Base-by-base conservation (phyloP, 2,888 invertebrate genomes). In the Ectemnius continuus region DNA sequence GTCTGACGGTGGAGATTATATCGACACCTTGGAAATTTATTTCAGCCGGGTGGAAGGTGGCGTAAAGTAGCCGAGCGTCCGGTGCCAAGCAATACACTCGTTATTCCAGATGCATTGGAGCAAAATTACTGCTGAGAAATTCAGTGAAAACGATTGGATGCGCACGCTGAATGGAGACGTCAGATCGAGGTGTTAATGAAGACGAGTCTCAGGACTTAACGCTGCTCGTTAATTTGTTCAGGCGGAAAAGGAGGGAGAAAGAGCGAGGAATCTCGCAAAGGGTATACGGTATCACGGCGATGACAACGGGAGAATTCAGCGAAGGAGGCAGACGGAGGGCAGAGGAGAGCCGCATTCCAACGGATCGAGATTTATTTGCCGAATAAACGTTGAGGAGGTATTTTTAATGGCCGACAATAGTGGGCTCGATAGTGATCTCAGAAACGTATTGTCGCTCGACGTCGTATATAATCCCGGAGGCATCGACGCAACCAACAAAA, bases 371-470 rank as follows among this genome's bases (percentile, higher is more conserved):
- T 85, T 83, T 84, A 87, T 87, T 87, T 85, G 85, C 82, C 84
- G 84, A 85, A 87, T 86, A 84, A 87, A 87, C 82, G 85, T 86
- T 85, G 85, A 84, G 80, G 75, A 81, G 82, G 80, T 87, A 87
- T 87, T 87, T 86, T 88, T 87, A 84, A 87, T 88, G 85, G 85
- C 80, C 84, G 85, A 88, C 84, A 83, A 86, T 82, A 84, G 84
- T 77, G 82, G 36, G 79, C 77, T 78, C 80, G 88, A 88, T 86
- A 88, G 86, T 82, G 83, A 87, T 88, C 87, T 84, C 80, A 82
- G 81, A 82, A 85, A 84, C 81, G 83, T 84, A 88, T 87, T 87
- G 85, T 88, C 86, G 82, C 80, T 80, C 85, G 70, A 81, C 82
- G 84, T 84, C 82, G 84, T 84, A 85, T 87, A 86, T 88, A 87